phyloP scores from a whole-genome alignment of 2,888 invertebrate species.

The Amblyteles armatorius region DNA sequence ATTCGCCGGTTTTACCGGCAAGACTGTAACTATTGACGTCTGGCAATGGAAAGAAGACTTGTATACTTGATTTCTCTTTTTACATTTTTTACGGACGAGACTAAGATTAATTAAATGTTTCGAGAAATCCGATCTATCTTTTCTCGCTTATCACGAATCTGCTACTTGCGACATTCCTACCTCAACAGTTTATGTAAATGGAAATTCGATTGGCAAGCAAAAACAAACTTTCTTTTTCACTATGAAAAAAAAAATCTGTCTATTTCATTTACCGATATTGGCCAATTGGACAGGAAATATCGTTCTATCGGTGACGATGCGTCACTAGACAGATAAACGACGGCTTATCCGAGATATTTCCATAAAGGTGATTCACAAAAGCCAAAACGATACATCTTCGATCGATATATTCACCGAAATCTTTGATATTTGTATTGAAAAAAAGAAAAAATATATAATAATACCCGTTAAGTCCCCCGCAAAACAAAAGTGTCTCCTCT shows the following conservation, averaged over 20 bases:
- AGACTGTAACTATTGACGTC: constrained; percentile 55
- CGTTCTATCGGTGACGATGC: constrained; percentile 3
- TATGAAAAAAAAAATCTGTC: too few species aligned
- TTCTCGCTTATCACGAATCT: too few species aligned
- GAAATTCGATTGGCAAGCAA: too few species aligned
- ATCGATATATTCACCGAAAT: constrained; percentile 37
- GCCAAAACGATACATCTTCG: constrained; percentile 44
- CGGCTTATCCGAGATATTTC: not conserved
- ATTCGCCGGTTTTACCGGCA: too few species aligned
- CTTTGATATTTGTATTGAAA: constrained; percentile 27
- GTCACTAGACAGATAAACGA: constrained; percentile 16
- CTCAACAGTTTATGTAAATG: too few species aligned
- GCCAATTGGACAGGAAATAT: not conserved
- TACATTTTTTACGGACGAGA: constrained; percentile 28
- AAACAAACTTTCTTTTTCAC: too few species aligned
- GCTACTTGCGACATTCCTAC: too few species aligned
- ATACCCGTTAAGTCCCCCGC: constrained; percentile 35
- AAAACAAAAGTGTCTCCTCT: constrained; percentile 33
- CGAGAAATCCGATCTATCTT: too few species aligned
- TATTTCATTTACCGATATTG: not conserved
- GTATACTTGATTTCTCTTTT: constrained; percentile 25
- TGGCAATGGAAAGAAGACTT: not conserved
- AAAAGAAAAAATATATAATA: not conserved
- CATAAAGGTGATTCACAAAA: constrained; percentile 39
- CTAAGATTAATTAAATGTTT: constrained; percentile 29